Evolutionary conservation across 2,888 invertebrate species (phyloP).

Genomic region (Chrysina gloriosa): DNA sequence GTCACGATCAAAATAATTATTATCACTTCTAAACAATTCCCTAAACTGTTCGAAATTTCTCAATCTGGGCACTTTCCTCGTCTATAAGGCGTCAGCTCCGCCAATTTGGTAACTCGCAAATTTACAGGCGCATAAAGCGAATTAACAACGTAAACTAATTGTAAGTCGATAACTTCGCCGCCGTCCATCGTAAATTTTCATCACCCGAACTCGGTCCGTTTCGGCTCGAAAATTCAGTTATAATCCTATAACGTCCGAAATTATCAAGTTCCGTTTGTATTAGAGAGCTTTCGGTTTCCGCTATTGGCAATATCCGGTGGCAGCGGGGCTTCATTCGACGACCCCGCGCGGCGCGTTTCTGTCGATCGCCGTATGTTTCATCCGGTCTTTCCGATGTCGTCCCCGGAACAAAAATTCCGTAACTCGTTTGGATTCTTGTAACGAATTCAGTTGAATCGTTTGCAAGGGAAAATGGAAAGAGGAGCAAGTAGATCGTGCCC

Average conservation of each 20-base stretch:
- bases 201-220: slow-evolving; percentile 21
- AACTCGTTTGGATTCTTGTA: too few relatives aligned
- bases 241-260: slow-evolving; percentile 45
- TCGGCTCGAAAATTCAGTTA: slow-evolving; percentile 41
- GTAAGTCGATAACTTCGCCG: slow-evolving; percentile 35
- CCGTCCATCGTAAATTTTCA: slow-evolving; percentile 38
- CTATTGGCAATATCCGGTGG: slow-evolving; percentile 44
- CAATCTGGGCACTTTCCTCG: too few relatives aligned
- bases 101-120: too few relatives aligned
- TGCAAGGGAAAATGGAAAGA: too few relatives aligned
- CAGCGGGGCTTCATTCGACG: not conserved
- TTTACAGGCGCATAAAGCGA: slow-evolving; percentile 38
- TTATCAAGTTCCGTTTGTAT: slow-evolving; percentile 45
- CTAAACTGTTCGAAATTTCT: too few relatives aligned
- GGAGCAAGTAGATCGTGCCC: not conserved
- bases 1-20: too few relatives aligned
- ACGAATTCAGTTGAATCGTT: too few relatives aligned
- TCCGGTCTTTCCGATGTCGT: not conserved
- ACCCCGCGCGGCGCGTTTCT: not conserved
- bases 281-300: slow-evolving; percentile 42
- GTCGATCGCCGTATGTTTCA: not conserved
- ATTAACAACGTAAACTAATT: slow-evolving; percentile 37
- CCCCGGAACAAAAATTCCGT: too few relatives aligned
- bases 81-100: too few relatives aligned
- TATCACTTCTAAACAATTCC: too few relatives aligned